phyloP scores from a whole-genome alignment of 2,797 vertebrate genomes.

The Tragopan temminckii region DNA sequence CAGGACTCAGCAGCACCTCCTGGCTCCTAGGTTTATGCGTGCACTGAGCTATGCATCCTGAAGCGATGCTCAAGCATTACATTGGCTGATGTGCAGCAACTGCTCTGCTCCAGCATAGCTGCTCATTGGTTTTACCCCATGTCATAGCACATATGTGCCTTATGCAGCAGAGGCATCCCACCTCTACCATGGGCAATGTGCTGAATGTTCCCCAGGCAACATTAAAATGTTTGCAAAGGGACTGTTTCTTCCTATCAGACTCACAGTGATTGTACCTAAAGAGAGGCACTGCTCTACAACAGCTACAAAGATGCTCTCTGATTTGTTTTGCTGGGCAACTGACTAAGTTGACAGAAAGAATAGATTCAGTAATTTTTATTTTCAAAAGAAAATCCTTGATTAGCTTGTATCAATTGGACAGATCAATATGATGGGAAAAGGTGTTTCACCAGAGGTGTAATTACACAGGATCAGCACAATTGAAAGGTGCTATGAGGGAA shows the following conservation, averaged over 20 bases:
- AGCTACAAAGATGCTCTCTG: neutral
- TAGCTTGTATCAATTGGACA: neutral
- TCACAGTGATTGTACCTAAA: neutral
- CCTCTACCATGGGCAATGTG: neutral
- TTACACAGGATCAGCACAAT: no score
- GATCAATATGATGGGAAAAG: no score
- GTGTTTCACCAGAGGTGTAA: no score
- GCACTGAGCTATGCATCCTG: neutral
- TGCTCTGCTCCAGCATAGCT: neutral
- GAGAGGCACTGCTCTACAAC: neutral
- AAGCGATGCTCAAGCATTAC: fast-evolving
- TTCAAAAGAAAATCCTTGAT: neutral
- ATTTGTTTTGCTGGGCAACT: neutral
- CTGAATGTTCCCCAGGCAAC: fast-evolving
- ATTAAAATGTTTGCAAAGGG: neutral
- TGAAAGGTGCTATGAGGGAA: no score
- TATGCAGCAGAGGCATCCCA: no score
- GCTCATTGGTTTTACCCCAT: neutral
- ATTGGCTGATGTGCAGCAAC: neutral
- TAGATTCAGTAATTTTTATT: neutral
- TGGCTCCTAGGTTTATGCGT: neutral
- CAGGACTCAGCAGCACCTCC: neutral
- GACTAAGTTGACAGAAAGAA: neutral
- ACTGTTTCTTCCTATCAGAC: neutral
- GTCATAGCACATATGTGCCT: neutral